Percentiles rank a stretch among this genome's conserved stretches.
Conservation (phyloP, 2,113 vertebrate genomes). For the Tragulus kanchil region DNA sequence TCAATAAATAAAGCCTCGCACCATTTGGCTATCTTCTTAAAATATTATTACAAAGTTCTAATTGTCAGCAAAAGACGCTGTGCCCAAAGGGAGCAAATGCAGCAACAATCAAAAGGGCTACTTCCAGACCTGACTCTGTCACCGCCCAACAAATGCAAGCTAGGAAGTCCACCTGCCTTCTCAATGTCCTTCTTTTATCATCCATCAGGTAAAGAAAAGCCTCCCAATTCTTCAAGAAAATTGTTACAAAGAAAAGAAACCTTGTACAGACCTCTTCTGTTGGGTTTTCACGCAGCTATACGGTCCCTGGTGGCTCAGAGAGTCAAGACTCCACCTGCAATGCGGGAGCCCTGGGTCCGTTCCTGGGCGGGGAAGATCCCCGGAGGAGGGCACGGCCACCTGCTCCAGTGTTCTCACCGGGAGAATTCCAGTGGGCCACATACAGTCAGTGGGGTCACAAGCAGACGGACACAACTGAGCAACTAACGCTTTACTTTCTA, state of each 20-base stretch:
- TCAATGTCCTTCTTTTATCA: neutral
- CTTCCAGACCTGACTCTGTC: neutral
- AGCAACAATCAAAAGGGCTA: slow-evolving; percentile 36
- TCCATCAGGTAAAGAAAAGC: neutral
- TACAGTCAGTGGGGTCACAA: no score
- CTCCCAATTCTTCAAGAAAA: neutral
- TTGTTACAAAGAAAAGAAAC: neutral
- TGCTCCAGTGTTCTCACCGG: neutral
- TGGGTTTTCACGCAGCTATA: neutral
- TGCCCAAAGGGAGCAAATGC: neutral
- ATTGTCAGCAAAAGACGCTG: slow-evolving; percentile 47
- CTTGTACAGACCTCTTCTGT: neutral
- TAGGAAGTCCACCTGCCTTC: neutral
- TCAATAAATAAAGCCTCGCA: neutral
- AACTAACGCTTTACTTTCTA: neutral
- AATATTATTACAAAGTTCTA: slow-evolving; percentile 46
- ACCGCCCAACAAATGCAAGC: neutral
- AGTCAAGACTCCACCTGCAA: neutral
- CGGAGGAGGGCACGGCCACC: neutral
- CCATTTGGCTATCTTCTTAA: neutral
- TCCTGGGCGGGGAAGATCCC: neutral
- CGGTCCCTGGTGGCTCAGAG: neutral
- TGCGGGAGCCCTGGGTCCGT: neutral
- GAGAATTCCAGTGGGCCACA: neutral
- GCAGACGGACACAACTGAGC: no score